phyloP scores from a whole-genome alignment of 2,888 invertebrate genomes.

The Cybosia mesomella region DNA sequence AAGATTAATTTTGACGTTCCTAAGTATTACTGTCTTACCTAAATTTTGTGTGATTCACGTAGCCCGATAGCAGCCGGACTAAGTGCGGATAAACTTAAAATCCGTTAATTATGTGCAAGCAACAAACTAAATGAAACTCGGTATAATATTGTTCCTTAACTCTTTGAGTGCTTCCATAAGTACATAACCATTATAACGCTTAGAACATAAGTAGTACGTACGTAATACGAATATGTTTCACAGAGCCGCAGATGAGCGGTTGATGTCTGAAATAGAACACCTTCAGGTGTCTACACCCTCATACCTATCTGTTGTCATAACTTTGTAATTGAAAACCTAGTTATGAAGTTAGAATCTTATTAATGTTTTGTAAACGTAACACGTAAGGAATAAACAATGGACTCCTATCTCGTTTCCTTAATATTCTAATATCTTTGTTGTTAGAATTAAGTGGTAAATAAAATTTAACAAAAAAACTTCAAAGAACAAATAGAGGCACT shows the following conservation, averaged over 20 bases:
- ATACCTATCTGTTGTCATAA: background rate
- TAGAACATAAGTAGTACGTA: background rate
- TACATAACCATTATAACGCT: background rate
- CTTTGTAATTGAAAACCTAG: background rate
- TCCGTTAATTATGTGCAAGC: background rate
- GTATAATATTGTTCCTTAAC: background rate
- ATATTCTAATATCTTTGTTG: too few relatives aligned
- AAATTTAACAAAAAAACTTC: too few relatives aligned
- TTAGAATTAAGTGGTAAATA: too few relatives aligned
- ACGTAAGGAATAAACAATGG: too few relatives aligned
- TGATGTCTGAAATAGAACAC: conserved; percentile 3
- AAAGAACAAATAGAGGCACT: too few relatives aligned
- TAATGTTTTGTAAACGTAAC: too few relatives aligned
- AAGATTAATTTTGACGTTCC: too few relatives aligned
- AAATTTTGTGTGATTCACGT: background rate
- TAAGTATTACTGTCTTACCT: too few relatives aligned
- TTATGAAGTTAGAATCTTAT: background rate
- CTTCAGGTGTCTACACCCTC: background rate
- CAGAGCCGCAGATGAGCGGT: background rate
- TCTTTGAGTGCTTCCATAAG: background rate
- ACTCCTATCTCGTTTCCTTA: too few relatives aligned
- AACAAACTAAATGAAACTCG: background rate
- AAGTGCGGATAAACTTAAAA: background rate
- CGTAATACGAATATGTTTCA: background rate
- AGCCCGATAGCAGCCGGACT: background rate